These are phyloP conservation scores for Sciurus niger DNA, from an alignment of 2,113 vertebrate genomes.

Conservation along the genomic window DNA sequence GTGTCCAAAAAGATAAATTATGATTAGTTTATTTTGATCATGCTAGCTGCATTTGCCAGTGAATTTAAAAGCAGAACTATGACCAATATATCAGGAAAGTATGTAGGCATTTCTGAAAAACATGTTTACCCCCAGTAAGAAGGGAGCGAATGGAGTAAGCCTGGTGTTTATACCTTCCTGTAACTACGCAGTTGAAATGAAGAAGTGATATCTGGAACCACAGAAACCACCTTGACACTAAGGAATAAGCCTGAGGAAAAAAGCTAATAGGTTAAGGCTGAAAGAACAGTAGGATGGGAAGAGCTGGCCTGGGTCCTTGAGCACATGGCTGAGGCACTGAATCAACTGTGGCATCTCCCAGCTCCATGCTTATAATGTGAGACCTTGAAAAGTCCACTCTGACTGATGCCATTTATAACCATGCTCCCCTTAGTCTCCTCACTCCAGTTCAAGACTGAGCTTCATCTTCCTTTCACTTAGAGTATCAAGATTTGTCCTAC, in stretches of 20 bases:
- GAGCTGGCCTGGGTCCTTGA: background rate
- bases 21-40: background rate
- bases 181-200: background rate
- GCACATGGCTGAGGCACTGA: background rate
- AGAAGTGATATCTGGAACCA: background rate
- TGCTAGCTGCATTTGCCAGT: background rate
- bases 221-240: background rate
- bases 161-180: background rate
- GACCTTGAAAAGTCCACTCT: background rate
- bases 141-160: background rate
- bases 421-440: background rate
- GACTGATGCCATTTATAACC: background rate
- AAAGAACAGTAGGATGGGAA: background rate
- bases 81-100: background rate
- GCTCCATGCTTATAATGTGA: background rate
- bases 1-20: background rate
- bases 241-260: background rate
- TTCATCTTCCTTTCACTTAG: background rate
- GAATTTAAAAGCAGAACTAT: background rate
- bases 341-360: background rate
- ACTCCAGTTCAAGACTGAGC: background rate
- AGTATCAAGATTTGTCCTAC: background rate
- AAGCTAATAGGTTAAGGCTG: background rate
- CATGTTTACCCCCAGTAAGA: background rate
- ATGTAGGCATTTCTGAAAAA: background rate